A percentile compares a stretch with the other conserved stretches of the same genome.
Conservation (phyloP, 30 jellyfish, hydroid and myxozoan species). For the Aurelia aurita region DNA sequence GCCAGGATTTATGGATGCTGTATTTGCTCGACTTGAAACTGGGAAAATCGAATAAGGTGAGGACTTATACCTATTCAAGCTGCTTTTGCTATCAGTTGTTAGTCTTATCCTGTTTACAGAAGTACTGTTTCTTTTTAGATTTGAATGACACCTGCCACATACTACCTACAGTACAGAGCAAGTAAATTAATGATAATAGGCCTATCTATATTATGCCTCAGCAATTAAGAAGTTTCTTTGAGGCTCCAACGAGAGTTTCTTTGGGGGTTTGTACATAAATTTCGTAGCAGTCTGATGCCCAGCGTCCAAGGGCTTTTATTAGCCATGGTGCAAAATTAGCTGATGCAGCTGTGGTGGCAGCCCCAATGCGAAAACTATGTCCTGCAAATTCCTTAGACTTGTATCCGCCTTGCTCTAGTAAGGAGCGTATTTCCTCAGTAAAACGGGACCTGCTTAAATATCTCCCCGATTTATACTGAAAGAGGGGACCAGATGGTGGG, state of each 20-base stretch:
- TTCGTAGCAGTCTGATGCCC: not conserved
- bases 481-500: not conserved
- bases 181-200: no score
- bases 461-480: not conserved
- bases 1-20: no score
- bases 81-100: no score
- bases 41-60: no score
- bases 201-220: no score
- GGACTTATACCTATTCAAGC: no score
- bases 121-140: no score
- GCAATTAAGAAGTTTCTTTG: not conserved
- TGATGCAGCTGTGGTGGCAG: conserved; percentile 16
- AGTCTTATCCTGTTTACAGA: no score
- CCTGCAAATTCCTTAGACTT: conserved; percentile 2
- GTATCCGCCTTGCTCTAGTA: not conserved
- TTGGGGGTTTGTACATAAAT: not conserved
- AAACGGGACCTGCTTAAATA: not conserved
- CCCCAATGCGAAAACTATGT: conserved; percentile 23
- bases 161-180: no score
- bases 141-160: no score
- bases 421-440: not conserved
- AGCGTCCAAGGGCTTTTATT: not conserved
- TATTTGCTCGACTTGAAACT: no score
- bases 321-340: not conserved
- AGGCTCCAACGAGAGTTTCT: not conserved